These are phyloP conservation scores for Drosophila tropicalis DNA, from an alignment of 1,140 invertebrate genomes.

Conservation along the genomic window DNA sequence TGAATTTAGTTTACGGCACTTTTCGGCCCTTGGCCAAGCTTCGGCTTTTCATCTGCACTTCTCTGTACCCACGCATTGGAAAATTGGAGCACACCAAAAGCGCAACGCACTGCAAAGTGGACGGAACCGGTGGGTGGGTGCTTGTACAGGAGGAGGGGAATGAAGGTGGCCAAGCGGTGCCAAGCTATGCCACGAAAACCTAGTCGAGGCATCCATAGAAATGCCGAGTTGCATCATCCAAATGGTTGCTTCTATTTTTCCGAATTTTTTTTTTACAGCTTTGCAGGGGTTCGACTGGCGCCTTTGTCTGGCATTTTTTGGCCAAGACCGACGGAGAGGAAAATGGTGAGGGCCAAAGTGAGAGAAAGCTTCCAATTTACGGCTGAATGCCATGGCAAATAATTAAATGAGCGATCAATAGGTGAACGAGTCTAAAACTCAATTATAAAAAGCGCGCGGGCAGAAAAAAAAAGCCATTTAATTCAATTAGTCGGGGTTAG, in stretches of 20 bases:
- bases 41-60: conserved; percentile 5
- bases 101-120: conserved; percentile 38
- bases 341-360: background rate
- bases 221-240: conserved; percentile 73
- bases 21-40: conserved; percentile 57
- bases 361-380: background rate
- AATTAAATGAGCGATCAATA: conserved; percentile 76
- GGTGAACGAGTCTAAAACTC: conserved; percentile 59
- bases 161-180: conserved; percentile 32
- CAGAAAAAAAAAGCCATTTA: conserved; percentile 32
- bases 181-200: conserved; percentile 54
- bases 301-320: conserved; percentile 67
- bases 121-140: no score
- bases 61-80: conserved; percentile 7
- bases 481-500: conserved; percentile 18
- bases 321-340: background rate
- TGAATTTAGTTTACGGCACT: conserved; percentile 77
- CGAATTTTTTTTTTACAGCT: background rate
- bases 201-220: conserved; percentile 69
- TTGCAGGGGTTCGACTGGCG: conserved; percentile 37
- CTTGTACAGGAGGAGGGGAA: background rate
- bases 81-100: conserved; percentile 16
- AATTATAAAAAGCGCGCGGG: conserved; percentile 16
- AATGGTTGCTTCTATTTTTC: conserved; percentile 18
- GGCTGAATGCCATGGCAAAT: conserved; percentile 64